Evolutionary conservation across 2,797 vertebrate genomes (phyloP), one percentile per base, ranked within the genome.

Genomic region (Neostethus bicornis): DNA sequence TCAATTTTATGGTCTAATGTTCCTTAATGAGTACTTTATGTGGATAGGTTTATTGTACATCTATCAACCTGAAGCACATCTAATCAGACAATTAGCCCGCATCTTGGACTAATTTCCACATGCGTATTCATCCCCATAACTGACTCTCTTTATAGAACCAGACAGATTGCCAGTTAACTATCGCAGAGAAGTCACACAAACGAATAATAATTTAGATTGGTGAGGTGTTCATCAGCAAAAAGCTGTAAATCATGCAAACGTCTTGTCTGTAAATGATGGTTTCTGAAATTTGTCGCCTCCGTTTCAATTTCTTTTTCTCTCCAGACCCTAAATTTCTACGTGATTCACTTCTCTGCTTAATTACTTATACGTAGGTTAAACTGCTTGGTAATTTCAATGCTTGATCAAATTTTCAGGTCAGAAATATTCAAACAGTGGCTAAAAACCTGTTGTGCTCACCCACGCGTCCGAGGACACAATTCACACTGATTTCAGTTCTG

Each of bases 1-100:
- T 78, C 79, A 83, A 81, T 87, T 86, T 85, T 81, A 85, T 81
- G 79, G 68, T 86, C 66, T 80, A 80, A 82, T 83, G 79, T 81
- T 54, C 51, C 65, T 77, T 86, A 86, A 86, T 83, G 72, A 81
- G 60, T 77, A 65, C 68, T 86, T 78, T 76, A 62, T 80, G 79
- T 81, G 84, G 81, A 69, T 5, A 7, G 62, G 52, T 60, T 75
- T 77, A 72, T 80, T 83, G 76, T 81, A 75, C 74, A 76, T 86
- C 80, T 70, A 83, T 83, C 82, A 87, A 77, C 71, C 79, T 76
- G 70, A 68, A 81, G 79, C 83, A 85, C 84, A 83, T 84, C 81
- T 83, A 83, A 85, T 85, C 84, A 82, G 72, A 83, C 81, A 81
- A 87, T 88, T 87, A 88, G 75, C 43, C 60, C 67, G 81, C 77